These are phyloP conservation scores for Dioctria linearis DNA, from an alignment of 2,888 invertebrate species.

Conservation along the genomic window DNA sequence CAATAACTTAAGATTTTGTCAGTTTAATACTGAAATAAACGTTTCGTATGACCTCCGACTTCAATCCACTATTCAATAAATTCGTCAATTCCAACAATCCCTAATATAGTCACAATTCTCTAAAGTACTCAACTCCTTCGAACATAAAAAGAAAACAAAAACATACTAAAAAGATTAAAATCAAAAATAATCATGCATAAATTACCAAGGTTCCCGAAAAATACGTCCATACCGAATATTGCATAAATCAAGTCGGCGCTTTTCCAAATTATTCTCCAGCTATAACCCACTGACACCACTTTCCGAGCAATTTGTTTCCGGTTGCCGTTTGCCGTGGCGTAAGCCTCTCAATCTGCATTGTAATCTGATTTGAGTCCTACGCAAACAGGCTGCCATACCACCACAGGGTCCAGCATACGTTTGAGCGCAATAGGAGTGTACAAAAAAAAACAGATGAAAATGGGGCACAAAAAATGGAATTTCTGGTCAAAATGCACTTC, in stretches of 20 bases:
- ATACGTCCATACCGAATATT: not conserved
- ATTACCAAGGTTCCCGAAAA: conserved; percentile 11
- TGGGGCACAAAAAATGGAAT: conserved; percentile 27
- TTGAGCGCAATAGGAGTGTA: not conserved
- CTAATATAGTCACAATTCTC: no score
- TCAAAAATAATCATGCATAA: conserved; percentile 17
- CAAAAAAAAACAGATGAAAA: not conserved
- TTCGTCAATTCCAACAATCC: no score
- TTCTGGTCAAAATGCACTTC: conserved; percentile 60
- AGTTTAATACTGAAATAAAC: no score
- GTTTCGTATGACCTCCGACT: no score
- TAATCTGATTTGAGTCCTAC: conserved; percentile 50
- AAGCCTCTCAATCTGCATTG: conserved; percentile 51
- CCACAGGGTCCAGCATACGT: conserved; percentile 15
- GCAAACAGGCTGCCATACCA: conserved; percentile 31
- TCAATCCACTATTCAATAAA: no score
- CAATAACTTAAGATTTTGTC: no score
- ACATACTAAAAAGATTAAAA: not conserved
- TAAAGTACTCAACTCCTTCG: no score
- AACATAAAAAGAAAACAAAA: no score
- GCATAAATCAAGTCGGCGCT: conserved; percentile 46
- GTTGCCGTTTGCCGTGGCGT: conserved; percentile 24
- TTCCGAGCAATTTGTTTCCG: conserved; percentile 42
- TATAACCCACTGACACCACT: conserved; percentile 47
- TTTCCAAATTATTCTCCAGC: conserved; percentile 42